Base-by-base conservation (phyloP, 2,797 vertebrate genomes). In the Alcedo atthis region DNA sequence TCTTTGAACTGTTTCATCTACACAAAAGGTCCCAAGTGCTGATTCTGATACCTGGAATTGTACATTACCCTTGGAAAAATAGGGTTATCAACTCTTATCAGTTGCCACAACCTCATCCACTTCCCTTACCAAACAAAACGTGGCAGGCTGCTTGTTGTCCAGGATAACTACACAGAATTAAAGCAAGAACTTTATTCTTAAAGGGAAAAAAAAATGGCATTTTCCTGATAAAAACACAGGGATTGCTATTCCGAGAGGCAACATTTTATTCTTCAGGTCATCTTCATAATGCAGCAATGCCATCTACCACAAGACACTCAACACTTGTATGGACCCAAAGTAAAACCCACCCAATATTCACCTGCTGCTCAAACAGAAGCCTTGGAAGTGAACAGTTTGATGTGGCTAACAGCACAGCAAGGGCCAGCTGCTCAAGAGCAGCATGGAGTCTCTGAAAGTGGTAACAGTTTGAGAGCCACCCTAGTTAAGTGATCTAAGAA, bases 21-120 rank as follows among this genome's bases (percentile, higher is more conserved):
- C 30, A 35, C 5, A 25, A 70, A 68, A 48, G 12, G 40, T 24
- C 59, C 51, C 59, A 54, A 12, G 12, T 81, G 37, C 9, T 1
- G 1, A 61, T 28, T 76, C 32, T 0, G 3, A 30, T 4, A n/a
- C 1, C 2, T 10, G 25, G 73, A 86, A 77, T 2, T 33, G 26
- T 30, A 73, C 12, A 32, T 19, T 14, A 63, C 43, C 16, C 35
- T 62, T 43, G 48, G 57, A 77, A 81, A 74, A 87, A 54, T 3
- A 70, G 4, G 12, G 43, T 88, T 75, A 81, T 62, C 77, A 69
- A 61, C 11, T 24, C 43, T 83, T 62, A 79, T 11, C 63, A 76
- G 35, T 11, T 81, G 63, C n/a, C 30, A 71, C 46, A 45, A 20
- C 25, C 5, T 77, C 49, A 30, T 32, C 45, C 49, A 57, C 35